Base-by-base conservation (phyloP, 2,113 vertebrate genomes). In the Hypomesus transpacificus region DNA sequence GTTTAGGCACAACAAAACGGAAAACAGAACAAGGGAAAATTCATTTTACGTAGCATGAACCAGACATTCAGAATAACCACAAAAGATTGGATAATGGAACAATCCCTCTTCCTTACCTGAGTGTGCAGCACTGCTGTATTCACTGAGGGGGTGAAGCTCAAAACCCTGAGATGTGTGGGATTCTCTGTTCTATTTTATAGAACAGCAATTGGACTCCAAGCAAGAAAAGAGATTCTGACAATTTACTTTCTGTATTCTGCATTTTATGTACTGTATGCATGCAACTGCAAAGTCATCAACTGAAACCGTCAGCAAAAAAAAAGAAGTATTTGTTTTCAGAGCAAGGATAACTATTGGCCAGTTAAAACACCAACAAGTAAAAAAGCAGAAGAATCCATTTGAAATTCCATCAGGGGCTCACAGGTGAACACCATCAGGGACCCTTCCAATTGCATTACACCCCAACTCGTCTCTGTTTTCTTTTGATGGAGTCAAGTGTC, bases 401-500 rank as follows among this genome's bases (percentile, higher is more conserved):
- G 26, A 66, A 21, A 39, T 82, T 78, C 79, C 66, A 74, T 66
- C 62, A 72, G 60, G 76, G 52, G 69, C 60, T 16, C 16, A 54
- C 78, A 64, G 54, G 71, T 62, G 39, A 65, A 73, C 79, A 75
- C 81, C 68, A 79, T 53, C 18, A 51, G 66, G 66, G 70, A 73
- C 72, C 6, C 18, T 51, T 26, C 68, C 58, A 20, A 54, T 22
- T 26, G 20, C 52, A 69, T 70, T 24, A 39, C 16, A 76, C 54
- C 17, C 66, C 39, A 74, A 84, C 85, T 80, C 84, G 91, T 89
- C 70, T 72, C 73, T 81, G 81, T 86, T 90, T 89, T 86, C 74
- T 81, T 84, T 85, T 85, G 82, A 89, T 77, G 71, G 87, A 91
- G 90, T 89, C 91, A 90, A 87, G 87, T 91, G 90, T 92, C 90